Evolutionary conservation across 23 tunicate species (phyloP).

Genomic region (Styela clava): DNA sequence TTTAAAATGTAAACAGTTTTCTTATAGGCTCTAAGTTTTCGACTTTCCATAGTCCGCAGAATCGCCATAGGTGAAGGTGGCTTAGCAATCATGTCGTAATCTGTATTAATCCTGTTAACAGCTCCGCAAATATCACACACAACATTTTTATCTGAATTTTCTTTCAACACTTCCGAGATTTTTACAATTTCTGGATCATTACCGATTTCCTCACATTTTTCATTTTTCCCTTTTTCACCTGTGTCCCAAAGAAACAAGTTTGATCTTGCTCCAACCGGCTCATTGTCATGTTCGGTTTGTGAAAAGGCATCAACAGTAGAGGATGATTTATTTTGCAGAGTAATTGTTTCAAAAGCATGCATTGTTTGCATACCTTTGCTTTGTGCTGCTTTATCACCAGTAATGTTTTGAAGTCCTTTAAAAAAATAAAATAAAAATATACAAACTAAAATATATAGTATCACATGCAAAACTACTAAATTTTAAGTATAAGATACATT

Average conservation of each 20-base stretch:
- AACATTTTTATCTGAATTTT: background rate
- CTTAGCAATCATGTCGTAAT: background rate
- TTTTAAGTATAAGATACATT: too few relatives aligned
- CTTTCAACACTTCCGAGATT: background rate
- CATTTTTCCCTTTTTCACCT: too few relatives aligned
- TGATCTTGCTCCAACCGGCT: background rate
- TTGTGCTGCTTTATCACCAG: background rate
- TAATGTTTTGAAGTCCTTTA: background rate
- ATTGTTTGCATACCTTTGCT: background rate
- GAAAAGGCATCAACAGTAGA: constrained; percentile 5
- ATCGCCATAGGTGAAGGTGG: constrained; percentile 57
- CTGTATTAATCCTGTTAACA: too few relatives aligned
- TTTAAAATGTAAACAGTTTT: constrained; percentile 65
- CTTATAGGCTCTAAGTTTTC: constrained; percentile 71
- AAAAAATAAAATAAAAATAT: too few relatives aligned
- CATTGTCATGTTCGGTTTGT: constrained; percentile 28
- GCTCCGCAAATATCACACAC: background rate
- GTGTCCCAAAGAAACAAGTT: background rate
- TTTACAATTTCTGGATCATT: too few relatives aligned
- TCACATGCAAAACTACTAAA: too few relatives aligned
- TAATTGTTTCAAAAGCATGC: background rate
- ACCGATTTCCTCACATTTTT: too few relatives aligned
- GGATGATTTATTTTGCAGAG: background rate
- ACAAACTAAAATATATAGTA: too few relatives aligned
- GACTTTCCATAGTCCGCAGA: constrained; percentile 33